These are phyloP conservation scores for Colius striatus DNA, from an alignment of 2,113 vertebrate species.

Conservation along the genomic window DNA sequence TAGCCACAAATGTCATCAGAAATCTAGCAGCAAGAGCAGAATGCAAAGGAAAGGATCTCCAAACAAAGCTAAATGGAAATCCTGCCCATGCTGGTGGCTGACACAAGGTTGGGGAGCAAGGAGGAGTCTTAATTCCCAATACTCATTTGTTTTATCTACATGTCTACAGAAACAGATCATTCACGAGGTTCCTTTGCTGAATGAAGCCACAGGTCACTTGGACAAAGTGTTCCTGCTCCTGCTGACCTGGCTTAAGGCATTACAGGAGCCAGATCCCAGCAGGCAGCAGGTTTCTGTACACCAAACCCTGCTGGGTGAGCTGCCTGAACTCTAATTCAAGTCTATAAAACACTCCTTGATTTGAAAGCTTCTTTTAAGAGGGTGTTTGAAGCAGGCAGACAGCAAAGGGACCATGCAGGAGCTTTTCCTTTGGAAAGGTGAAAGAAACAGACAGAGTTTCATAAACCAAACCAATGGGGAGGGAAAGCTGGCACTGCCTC, in stretches of 20 bases:
- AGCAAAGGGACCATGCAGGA: neutral
- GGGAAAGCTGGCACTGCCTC: neutral
- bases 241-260: neutral
- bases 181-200: neutral
- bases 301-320: neutral
- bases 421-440: neutral
- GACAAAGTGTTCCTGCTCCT: neutral
- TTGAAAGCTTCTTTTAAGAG: neutral
- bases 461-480: neutral
- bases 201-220: neutral
- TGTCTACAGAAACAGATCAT: neutral
- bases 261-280: neutral
- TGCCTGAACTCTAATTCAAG: neutral
- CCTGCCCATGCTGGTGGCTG: neutral
- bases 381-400: neutral
- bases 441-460: neutral
- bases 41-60: neutral
- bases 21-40: neutral
- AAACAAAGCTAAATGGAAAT: neutral
- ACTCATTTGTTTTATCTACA: neutral
- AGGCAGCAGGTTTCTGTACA: neutral
- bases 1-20: neutral
- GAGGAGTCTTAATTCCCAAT: neutral
- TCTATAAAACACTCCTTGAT: neutral
- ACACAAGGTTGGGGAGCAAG: fast-evolving